Base-by-base conservation (phyloP, 2,888 invertebrate genomes). In the Ectemnius lituratus region DNA sequence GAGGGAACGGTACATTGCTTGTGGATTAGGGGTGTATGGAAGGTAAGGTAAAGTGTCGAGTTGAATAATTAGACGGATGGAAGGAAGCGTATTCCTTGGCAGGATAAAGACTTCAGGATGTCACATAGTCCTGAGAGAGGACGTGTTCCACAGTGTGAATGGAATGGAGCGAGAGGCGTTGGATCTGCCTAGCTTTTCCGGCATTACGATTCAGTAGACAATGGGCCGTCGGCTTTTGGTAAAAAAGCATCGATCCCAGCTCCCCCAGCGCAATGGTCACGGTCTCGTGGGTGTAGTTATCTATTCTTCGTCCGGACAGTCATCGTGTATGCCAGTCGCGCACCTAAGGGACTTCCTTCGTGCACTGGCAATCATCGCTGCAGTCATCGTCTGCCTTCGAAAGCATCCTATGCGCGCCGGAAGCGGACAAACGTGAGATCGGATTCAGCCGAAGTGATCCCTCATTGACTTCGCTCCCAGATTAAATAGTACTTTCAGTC, bases 281-380 rank as follows among this genome's bases (percentile, higher is more conserved):
- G 58, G 23, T 16, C 16, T 37, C 46, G n/a, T 23, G 59, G 20
- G 49, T 37, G 20, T 58, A 68, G 61, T 73, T 57, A 62, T 28
- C 72, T 75, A 70, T 75, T 71, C 81, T 70, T 71, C 62, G 63
- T 67, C 57, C 68, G 72, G 46, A 58, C 60, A 49, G 60, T 58
- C 62, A 80, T 82, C 77, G 62, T 1, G 70, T 79, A 83, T 83
- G 80, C 83, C 28, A 65, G 49, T 46, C 76, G 64, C 83, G 83
- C 70, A 27, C 72, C 56, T 47, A 27, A 60, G 67, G 75, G 62
- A 83, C 82, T 83, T 83, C 83, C 83, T 83, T 62, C 79, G 79
- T 73, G 74, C 78, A 75, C 73, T 79, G 76, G 60, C 77, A 72
- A 79, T 73, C 67, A 66, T 66, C 67, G 27, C 56, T 62, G 66